phyloP scores from a whole-genome alignment of 2,888 invertebrate species.

The Arenicola marina region DNA sequence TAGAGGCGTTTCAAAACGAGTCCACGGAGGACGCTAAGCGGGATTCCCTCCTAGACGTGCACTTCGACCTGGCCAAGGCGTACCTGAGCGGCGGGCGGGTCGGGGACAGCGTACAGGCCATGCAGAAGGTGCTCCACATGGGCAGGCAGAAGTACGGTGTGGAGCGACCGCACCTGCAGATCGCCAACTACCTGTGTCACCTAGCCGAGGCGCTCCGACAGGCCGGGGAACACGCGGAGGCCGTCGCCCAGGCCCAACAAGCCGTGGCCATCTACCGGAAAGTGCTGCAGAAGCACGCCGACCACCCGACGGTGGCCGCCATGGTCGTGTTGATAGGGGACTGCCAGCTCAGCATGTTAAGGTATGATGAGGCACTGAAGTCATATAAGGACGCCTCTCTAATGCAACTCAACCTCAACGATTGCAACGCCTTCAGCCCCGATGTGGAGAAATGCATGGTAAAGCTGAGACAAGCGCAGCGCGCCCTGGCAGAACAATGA shows the following conservation, averaged over 20 bases:
- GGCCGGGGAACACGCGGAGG: background rate
- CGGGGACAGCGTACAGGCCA: background rate
- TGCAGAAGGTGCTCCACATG: background rate
- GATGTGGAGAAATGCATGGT: background rate
- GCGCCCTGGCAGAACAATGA: background rate
- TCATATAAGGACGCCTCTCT: background rate
- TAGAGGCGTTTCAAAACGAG: background rate
- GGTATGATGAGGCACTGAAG: background rate
- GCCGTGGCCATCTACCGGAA: background rate
- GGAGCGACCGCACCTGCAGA: background rate
- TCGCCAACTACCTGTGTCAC: background rate
- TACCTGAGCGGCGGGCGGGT: background rate
- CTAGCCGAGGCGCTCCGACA: background rate
- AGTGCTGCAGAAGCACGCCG: conserved; percentile 2
- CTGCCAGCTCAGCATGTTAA: background rate
- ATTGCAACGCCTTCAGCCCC: background rate
- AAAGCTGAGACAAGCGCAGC: background rate
- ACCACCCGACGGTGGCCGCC: background rate
- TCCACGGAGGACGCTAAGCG: background rate
- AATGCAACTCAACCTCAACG: background rate
- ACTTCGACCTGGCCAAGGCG: background rate
- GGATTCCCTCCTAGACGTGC: background rate
- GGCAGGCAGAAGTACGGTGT: background rate
- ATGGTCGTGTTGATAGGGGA: background rate
- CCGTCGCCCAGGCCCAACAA: background rate